phyloP scores from a whole-genome alignment of 2,797 vertebrate genomes.

The Coregonus sp. region DNA sequence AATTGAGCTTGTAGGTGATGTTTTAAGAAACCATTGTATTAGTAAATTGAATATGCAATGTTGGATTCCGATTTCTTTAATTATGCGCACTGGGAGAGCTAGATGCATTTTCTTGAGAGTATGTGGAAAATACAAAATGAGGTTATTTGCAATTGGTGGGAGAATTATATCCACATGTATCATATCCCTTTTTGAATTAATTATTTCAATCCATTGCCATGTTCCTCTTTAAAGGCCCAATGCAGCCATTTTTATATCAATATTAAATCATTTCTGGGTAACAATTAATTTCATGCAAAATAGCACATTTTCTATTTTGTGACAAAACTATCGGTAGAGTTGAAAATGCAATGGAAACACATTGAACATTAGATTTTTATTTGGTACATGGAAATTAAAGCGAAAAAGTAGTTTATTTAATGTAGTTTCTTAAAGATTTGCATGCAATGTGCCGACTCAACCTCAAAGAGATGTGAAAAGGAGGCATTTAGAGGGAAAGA shows the following conservation, averaged over 20 bases:
- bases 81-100: conserved; percentile 41
- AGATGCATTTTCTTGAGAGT: conserved; percentile 4
- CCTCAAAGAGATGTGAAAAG: background rate
- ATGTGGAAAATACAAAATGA: background rate
- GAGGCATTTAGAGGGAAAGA: background rate
- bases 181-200: background rate
- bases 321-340: too few relatives aligned
- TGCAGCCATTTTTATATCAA: too few relatives aligned
- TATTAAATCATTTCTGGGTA: too few relatives aligned
- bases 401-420: background rate
- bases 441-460: background rate
- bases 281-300: too few relatives aligned
- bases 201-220: background rate
- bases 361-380: too few relatives aligned
- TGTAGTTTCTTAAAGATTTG: background rate
- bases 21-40: conserved; percentile 13
- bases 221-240: background rate
- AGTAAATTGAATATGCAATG: conserved; percentile 14
- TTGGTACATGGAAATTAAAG: too few relatives aligned
- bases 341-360: too few relatives aligned
- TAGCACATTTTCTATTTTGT: too few relatives aligned
- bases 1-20: background rate
- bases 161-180: background rate
- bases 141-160: background rate
- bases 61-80: conserved; percentile 17